Base-by-base conservation (phyloP, 2,888 invertebrate genomes). In the Drosophila emarginata region DNA sequence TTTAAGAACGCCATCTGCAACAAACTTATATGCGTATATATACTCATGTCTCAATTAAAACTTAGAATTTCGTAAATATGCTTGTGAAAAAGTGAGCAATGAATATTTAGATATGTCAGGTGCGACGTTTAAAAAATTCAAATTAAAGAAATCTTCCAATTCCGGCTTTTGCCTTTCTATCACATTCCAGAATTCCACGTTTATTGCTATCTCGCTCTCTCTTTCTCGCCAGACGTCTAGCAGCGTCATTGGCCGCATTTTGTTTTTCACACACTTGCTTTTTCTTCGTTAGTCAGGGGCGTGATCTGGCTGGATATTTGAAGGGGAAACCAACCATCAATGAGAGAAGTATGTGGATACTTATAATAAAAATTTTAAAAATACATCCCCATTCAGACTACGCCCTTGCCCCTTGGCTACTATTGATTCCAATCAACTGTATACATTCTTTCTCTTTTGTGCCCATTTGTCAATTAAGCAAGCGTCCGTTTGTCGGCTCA, bases 211-310 rank as follows among this genome's bases (percentile, higher is more conserved):
- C 69, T 52, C 50, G 56, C 68, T 64, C 40, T 26, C 64, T 67
- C 77, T 68, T 78, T 78, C 77, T 71, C 77, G 75, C 54, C 54
- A 54, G 54, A 54, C 54, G 18, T 54, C 36, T 77, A 78, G 78
- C 77, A 79, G 78, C 81, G 83, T 83, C 87, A 80, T 85, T 87
- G 87, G 86, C 87, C 87, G 87, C 87, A 82, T 87, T 87, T 70
- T 79, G 45, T 84, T 87, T 69, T 77, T 83, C 85, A 74, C 45
- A 64, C 63, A 66, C 61, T 67, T 73, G 61, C 64, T 40, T 67
- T 37, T 45, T 18, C 45, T 45, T 45, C 45, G 7, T 21, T 61
- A 37, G 63, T 57, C 54, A 54, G 32, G 36, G 54, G 54, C 36
- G 54, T 18, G 36, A 36, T 18, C 54, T 15, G 6, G 3, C 18